Base-by-base conservation (phyloP, 2,113 vertebrate species). In the Semicossyphus pulcher region DNA sequence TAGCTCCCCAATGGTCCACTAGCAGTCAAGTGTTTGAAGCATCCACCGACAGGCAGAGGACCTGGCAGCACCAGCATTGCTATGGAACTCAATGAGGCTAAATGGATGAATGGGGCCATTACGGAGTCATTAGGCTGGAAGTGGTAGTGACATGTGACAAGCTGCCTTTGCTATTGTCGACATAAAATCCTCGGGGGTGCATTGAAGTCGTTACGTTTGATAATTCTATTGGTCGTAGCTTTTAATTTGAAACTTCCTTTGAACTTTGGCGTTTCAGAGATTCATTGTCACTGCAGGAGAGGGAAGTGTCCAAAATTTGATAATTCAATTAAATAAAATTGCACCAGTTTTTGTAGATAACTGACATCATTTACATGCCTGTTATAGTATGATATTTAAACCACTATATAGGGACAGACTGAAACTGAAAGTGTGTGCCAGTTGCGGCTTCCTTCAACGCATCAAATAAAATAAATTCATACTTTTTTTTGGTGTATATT, bases 91-190 rank as follows among this genome's bases (percentile, higher is more conserved):
- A 90, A 87, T 89, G 89, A 90, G 84, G 87, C 89, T 80, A 88
- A 86, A 89, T 88, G 86, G 77, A 90, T 83, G 85, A 87, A 92
- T 90, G 87, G 81, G 61, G 72, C 85, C 77, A 89, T 92, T 92
- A 89, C 61, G 76, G 63, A 86, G 86, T 82, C 87, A 85, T 92
- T 89, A 78, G 78, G 81, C 63, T 81, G 74, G 70, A 81, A 83
- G 83, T 76, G 86, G 83, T 52, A 65, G 65, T 78, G 83, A 88
- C 86, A 86, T 70, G 51, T 89, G 82, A 87, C 82, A 79, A 44
- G 76, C 79, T 84, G 68, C 53, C 41, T 74, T 75, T 85, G 84
- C 79, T 66, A 64, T 53, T 48, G 39, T 37, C 44, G 71, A 58
- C 57, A 78, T 86, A 48, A 83, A 87, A 86, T 69, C 59, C 77